Conservation (phyloP, 2,113 vertebrate species). For the Amazona guildingii region DNA sequence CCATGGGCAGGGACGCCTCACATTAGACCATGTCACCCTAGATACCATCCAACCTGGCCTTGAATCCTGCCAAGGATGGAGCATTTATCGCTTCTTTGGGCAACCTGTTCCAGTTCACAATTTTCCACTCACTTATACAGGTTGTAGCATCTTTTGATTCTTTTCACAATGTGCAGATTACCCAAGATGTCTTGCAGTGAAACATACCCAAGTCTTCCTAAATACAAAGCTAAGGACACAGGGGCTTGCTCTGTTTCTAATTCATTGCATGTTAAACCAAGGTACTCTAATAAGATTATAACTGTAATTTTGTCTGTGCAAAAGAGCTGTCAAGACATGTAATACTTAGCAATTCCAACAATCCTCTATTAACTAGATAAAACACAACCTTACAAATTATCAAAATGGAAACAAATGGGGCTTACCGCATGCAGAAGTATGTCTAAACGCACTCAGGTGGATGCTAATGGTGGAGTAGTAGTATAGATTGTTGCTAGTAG, state of each 20-base stretch:
- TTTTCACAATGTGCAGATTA: neutral
- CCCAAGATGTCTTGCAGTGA: neutral
- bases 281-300: neutral
- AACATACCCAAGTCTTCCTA: neutral
- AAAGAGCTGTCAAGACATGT: neutral
- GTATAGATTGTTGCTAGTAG: neutral
- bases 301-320: neutral
- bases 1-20: neutral
- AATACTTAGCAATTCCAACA: neutral
- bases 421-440: neutral
- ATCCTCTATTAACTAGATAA: neutral
- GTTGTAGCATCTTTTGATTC: neutral
- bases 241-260: neutral
- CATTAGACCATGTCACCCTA: neutral
- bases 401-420: neutral
- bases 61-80: neutral
- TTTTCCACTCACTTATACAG: neutral
- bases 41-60: neutral
- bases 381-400: neutral
- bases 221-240: neutral
- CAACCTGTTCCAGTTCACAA: neutral
- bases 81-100: neutral
- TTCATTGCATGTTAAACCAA: neutral
- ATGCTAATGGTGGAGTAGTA: neutral
- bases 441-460: neutral